Percentiles rank a stretch among this genome's conserved stretches.
These are phyloP conservation scores for Melikaiella ostensackeni DNA, from an alignment of 2,888 invertebrate genomes.

Conservation along the genomic window DNA sequence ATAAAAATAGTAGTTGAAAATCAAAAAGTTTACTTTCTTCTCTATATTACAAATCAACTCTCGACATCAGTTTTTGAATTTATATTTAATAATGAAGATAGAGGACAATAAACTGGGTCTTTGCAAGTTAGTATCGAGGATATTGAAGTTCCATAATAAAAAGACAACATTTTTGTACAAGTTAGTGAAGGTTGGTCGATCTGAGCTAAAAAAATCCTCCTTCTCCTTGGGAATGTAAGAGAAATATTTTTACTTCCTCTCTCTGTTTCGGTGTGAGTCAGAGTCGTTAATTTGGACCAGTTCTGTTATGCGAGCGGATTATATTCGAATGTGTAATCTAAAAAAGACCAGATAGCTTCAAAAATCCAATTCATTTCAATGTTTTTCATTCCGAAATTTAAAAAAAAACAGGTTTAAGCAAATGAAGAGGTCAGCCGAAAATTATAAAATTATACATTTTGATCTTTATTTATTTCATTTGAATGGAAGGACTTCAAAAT, in stretches of 20 bases:
- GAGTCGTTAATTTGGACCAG: background rate
- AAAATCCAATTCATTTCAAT: too few relatives aligned
- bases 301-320: too few relatives aligned
- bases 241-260: slow-evolving; percentile 5
- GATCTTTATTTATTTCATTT: too few relatives aligned
- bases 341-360: too few relatives aligned
- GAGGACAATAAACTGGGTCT: background rate
- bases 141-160: background rate
- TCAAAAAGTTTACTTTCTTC: too few relatives aligned
- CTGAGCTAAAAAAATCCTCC: background rate
- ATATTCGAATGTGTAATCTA: too few relatives aligned
- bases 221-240: background rate
- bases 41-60: background rate
- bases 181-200: background rate
- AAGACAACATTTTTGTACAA: background rate
- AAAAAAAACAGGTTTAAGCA: too few relatives aligned
- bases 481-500: too few relatives aligned
- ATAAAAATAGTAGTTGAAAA: too few relatives aligned
- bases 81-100: background rate
- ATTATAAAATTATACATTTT: too few relatives aligned
- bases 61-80: background rate
- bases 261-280: background rate
- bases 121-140: background rate
- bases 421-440: too few relatives aligned
- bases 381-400: too few relatives aligned